These are phyloP conservation scores for Actinemys pallida DNA, from an alignment of 2,113 vertebrate genomes.

Conservation along the genomic window DNA sequence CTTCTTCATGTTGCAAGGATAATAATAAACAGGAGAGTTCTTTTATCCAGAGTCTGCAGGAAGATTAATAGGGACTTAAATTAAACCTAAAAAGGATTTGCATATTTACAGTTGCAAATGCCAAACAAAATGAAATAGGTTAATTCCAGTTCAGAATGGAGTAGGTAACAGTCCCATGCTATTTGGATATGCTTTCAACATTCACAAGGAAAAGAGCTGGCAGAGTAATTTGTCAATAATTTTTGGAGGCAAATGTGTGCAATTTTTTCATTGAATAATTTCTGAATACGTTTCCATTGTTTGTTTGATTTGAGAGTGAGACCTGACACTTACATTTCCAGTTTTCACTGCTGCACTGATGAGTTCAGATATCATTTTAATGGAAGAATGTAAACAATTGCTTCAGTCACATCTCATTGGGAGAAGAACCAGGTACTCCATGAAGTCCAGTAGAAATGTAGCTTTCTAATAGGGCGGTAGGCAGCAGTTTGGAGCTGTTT, in stretches of 20 bases:
- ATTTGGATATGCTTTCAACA: neutral
- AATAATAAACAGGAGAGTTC: neutral
- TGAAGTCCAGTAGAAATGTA: neutral
- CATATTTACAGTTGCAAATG: neutral
- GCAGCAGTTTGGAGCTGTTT: neutral
- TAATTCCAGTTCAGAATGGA: neutral
- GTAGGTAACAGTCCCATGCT: neutral
- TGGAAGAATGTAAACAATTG: neutral
- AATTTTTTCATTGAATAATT: neutral
- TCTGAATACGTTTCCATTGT: neutral
- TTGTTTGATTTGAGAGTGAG: neutral
- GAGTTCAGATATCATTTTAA: neutral
- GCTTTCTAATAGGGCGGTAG: neutral
- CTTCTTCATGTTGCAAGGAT: neutral
- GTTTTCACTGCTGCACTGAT: neutral
- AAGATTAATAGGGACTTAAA: neutral
- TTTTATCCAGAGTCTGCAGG: neutral
- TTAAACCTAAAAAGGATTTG: neutral
- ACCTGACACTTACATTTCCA: neutral
- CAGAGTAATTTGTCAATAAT: neutral
- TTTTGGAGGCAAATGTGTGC: neutral
- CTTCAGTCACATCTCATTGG: no score
- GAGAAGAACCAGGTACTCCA: neutral
- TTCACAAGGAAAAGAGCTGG: neutral
- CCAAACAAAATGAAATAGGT: neutral